Conservation (phyloP, 1,140 invertebrate genomes). For the Bombus pascuorum region DNA sequence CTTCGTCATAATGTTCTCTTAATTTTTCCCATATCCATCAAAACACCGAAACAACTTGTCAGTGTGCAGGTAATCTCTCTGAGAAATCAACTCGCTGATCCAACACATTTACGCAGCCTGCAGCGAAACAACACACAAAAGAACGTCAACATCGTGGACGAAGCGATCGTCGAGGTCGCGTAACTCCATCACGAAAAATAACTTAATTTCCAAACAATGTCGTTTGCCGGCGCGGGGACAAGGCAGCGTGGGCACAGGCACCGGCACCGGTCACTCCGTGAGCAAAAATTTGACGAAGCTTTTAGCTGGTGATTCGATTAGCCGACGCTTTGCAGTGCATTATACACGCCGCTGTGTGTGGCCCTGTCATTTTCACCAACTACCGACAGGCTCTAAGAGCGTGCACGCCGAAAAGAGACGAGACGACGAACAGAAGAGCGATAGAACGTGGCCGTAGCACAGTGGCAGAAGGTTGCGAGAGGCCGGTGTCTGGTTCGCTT, state of each 20-base stretch:
- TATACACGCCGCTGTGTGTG: conserved; percentile 72
- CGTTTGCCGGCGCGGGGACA: conserved; percentile 52
- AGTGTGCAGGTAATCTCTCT: too few species aligned
- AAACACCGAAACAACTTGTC: too few species aligned
- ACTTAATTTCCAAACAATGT: conserved; percentile 77
- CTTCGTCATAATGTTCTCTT: too few species aligned
- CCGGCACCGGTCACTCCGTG: conserved; percentile 39
- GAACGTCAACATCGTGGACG: not conserved
- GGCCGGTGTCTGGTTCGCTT: conserved; percentile 35
- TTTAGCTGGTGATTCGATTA: conserved; percentile 77
- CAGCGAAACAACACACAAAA: not conserved
- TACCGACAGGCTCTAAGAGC: conserved; percentile 60
- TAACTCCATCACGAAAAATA: conserved; percentile 71
- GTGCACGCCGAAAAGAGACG: conserved; percentile 1
- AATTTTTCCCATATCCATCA: too few species aligned
- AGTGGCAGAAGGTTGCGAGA: conserved; percentile 2
- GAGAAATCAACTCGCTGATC: too few species aligned
- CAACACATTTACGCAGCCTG: too few species aligned
- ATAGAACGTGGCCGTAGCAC: too few species aligned
- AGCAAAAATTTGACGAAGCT: conserved; percentile 76
- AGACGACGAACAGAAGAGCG: not conserved
- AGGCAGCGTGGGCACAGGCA: not conserved
- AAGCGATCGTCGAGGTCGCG: conserved; percentile 27
- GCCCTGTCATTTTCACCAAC: conserved; percentile 72
- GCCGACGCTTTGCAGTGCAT: conserved; percentile 74